A percentile compares a stretch with the other conserved stretches of the same genome.
These are phyloP conservation scores for Hyppa rectilinea DNA, from an alignment of 2,888 invertebrate genomes.

Conservation along the genomic window DNA sequence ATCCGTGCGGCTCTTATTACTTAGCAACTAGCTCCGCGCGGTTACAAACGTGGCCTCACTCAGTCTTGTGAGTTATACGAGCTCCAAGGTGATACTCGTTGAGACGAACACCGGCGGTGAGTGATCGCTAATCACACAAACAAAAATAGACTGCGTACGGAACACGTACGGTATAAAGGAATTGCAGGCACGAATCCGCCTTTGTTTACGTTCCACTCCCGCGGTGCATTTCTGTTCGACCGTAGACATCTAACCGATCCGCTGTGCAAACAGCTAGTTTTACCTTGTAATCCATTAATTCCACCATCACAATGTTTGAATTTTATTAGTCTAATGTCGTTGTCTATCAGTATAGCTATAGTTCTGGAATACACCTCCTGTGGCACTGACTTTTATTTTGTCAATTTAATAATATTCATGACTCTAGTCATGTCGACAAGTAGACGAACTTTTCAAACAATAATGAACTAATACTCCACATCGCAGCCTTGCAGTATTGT, in stretches of 20 bases:
- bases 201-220: conserved; percentile 28
- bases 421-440: background rate
- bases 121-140: conserved; percentile 46
- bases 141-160: conserved; percentile 34
- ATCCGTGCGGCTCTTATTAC: no score
- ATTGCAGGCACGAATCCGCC: conserved; percentile 21
- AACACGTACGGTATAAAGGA: conserved; percentile 25
- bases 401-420: background rate
- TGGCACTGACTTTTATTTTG: background rate
- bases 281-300: background rate
- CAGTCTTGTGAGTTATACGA: conserved; percentile 22
- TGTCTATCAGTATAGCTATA: background rate
- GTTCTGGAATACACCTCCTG: background rate
- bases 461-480: no score
- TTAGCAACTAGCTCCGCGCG: no score
- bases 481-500: no score
- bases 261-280: conserved; percentile 7
- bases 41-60: conserved; percentile 25
- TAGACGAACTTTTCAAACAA: background rate
- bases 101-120: conserved; percentile 37
- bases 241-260: conserved; percentile 23
- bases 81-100: conserved; percentile 59
- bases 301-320: background rate
- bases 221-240: conserved; percentile 18
- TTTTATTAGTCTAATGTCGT: background rate